phyloP scores from a whole-genome alignment of 2,113 vertebrate genomes.

The Vimba vimba region DNA sequence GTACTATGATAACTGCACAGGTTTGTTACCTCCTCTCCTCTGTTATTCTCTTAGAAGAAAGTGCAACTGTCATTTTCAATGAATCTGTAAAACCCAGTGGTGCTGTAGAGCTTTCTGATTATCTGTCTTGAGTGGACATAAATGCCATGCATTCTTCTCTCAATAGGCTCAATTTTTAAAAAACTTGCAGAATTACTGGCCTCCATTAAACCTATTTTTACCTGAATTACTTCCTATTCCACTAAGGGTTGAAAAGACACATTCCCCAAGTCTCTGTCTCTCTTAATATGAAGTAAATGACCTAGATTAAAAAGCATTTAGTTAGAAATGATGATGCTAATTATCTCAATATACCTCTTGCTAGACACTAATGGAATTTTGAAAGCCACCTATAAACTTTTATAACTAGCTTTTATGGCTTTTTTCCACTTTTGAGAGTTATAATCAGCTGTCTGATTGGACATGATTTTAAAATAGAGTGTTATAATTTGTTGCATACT shows the following conservation, averaged over 20 bases:
- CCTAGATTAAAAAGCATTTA: conserved; percentile 60
- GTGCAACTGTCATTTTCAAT: conserved; percentile 43
- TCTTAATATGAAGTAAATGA: conserved; percentile 57
- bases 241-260: conserved; percentile 59
- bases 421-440: conserved; percentile 9
- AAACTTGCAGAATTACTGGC: conserved; percentile 75
- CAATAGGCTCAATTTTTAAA: conserved; percentile 74
- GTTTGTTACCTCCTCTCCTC: neutral
- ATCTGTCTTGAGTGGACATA: conserved; percentile 75
- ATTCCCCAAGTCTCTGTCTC: conserved; percentile 11
- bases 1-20: neutral
- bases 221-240: conserved; percentile 71
- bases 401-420: neutral
- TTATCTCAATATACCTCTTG: conserved; percentile 39
- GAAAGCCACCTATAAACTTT: conserved; percentile 32
- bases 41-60: neutral
- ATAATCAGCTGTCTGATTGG: conserved; percentile 14
- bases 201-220: conserved; percentile 69
- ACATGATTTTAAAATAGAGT: conserved; percentile 10
- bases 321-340: conserved; percentile 49
- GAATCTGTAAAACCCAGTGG: conserved; percentile 54
- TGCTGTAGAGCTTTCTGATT: conserved; percentile 68
- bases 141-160: conserved; percentile 74
- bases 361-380: conserved; percentile 40
- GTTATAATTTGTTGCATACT: neutral